phyloP scores from a whole-genome alignment of 2,888 invertebrate genomes.

The Drosophila mercatorum region DNA sequence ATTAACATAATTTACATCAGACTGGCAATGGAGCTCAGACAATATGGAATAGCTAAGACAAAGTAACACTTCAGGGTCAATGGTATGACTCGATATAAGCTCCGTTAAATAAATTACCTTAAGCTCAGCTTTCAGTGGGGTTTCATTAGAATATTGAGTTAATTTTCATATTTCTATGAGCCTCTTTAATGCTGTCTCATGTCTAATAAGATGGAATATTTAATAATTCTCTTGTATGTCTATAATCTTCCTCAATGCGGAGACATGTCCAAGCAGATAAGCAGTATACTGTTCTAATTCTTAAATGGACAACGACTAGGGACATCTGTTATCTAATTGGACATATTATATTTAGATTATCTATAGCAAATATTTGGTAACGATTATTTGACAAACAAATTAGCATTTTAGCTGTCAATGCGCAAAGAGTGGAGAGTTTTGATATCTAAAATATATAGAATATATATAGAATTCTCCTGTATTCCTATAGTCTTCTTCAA shows the following conservation, averaged over 20 bases:
- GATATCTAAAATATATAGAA: no score
- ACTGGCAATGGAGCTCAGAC: slow-evolving; percentile 11
- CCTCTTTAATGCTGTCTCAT: background rate
- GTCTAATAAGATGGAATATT: background rate
- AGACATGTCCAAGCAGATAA: no score
- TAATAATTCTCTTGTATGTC: background rate
- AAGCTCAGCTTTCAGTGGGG: background rate
- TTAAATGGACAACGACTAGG: no score
- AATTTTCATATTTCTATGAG: background rate
- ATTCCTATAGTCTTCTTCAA: background rate
- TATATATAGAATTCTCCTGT: no score
- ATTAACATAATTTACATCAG: slow-evolving; percentile 41
- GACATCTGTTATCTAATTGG: no score
- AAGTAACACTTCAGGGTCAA: slow-evolving; percentile 10
- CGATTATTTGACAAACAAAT: no score
- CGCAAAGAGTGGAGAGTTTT: no score
- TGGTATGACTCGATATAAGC: background rate
- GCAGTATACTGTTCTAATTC: no score
- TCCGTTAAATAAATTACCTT: slow-evolving; percentile 9
- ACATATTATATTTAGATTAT: no score
- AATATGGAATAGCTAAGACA: background rate
- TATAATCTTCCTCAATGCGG: background rate
- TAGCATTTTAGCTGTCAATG: no score
- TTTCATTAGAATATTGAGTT: background rate
- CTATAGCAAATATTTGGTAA: no score